A percentile compares a stretch with the other conserved stretches of the same genome.
Conservation (phyloP, 2,888 invertebrate genomes). For the Dromius quadrimaculatus region DNA sequence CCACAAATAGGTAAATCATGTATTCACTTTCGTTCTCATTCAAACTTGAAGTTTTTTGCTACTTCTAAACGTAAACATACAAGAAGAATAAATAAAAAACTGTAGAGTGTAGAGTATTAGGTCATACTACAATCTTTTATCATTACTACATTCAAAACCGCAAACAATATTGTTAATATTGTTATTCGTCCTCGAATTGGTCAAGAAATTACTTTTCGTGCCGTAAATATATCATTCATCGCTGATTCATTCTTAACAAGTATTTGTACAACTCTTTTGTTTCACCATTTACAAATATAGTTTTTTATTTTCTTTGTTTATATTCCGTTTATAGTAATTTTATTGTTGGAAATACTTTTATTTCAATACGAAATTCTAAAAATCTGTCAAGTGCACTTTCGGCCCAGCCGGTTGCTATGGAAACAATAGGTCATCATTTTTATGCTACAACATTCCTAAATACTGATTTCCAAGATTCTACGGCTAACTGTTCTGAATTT, state of each 20-base stretch:
- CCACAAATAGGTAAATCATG: neutral
- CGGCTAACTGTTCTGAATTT: too few species aligned
- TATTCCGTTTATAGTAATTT: too few species aligned
- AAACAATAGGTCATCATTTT: too few species aligned
- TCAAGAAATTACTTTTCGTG: slow-evolving; percentile 1
- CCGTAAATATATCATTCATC: neutral
- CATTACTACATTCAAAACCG: neutral
- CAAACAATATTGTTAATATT: neutral
- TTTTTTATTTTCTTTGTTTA: slow-evolving; percentile 5
- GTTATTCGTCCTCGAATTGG: slow-evolving; percentile 18
- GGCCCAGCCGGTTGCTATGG: too few species aligned
- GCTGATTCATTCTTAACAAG: neutral
- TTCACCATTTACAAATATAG: neutral
- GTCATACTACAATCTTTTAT: slow-evolving; percentile 7
- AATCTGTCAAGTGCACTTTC: too few species aligned
- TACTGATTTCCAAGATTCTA: too few species aligned
- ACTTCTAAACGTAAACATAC: neutral
- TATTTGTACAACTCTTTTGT: slow-evolving; percentile 14
- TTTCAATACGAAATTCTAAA: too few species aligned
- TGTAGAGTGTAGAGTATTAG: neutral
- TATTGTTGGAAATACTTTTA: too few species aligned
- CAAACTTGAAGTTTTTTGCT: neutral
- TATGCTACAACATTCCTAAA: too few species aligned
- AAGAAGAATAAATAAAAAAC: slow-evolving; percentile 6
- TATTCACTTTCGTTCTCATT: slow-evolving; percentile 23